phyloP scores from a whole-genome alignment of 2,888 invertebrate species.

The Drosophila planitibia region DNA sequence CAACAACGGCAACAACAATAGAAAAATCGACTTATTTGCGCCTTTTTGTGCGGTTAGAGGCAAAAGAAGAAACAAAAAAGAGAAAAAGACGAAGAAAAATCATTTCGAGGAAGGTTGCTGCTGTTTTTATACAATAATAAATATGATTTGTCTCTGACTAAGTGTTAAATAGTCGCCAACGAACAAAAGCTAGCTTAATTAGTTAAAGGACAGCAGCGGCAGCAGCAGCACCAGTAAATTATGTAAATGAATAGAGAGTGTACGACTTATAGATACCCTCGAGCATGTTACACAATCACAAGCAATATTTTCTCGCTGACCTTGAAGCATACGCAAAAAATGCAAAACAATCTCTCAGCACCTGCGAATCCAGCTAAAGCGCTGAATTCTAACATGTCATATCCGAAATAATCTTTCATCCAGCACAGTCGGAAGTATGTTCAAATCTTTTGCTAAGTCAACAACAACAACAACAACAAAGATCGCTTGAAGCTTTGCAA shows the following conservation, averaged over 20 bases:
- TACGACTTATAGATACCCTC: slow-evolving; percentile 5
- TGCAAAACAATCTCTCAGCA: slow-evolving; percentile 7
- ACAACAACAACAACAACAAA: slow-evolving; percentile 26
- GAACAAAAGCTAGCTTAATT: slow-evolving; percentile 37
- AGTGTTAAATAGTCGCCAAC: slow-evolving; percentile 49
- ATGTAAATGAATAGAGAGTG: slow-evolving; percentile 1
- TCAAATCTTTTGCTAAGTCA: slow-evolving; percentile 31
- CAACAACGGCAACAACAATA: neutral
- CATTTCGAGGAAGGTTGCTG: slow-evolving; percentile 52
- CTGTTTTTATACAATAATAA: slow-evolving; percentile 15
- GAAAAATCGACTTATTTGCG: slow-evolving; percentile 25
- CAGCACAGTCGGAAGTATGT: slow-evolving; percentile 47
- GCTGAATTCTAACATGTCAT: slow-evolving; percentile 18
- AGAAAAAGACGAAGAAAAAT: slow-evolving; percentile 34
- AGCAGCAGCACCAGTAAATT: slow-evolving; percentile 2
- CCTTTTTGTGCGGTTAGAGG: slow-evolving; percentile 51
- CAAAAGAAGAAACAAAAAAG: slow-evolving; percentile 23
- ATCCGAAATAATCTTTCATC: slow-evolving; percentile 27
- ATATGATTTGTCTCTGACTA: slow-evolving; percentile 39
- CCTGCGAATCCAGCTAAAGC: slow-evolving; percentile 13
- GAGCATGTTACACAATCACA: neutral
- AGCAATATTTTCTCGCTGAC: slow-evolving; percentile 27
- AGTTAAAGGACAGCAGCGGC: slow-evolving; percentile 32
- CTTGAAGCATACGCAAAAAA: slow-evolving; percentile 37
- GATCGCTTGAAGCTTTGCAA: slow-evolving; percentile 25